phyloP scores from a whole-genome alignment of 1,140 invertebrate genomes.

The Drosophila sturtevanti region DNA sequence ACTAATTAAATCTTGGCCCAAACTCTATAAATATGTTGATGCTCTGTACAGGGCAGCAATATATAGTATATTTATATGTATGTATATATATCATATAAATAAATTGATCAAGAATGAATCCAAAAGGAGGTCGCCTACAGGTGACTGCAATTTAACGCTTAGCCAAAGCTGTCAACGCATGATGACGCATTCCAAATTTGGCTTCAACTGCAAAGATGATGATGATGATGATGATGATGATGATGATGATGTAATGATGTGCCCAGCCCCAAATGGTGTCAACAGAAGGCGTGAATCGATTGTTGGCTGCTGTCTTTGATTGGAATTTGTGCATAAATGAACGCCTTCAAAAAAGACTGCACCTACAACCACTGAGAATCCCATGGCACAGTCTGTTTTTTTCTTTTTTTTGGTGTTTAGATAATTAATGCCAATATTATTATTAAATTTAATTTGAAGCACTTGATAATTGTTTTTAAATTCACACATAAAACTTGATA shows the following conservation, averaged over 20 bases:
- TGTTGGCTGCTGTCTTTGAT: constrained; percentile 34
- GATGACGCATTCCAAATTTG: constrained; percentile 56
- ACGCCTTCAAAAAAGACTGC: constrained; percentile 32
- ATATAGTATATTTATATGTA: constrained; percentile 14
- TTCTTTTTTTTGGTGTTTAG: too few species aligned
- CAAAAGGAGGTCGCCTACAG: constrained; percentile 58
- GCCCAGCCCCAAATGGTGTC: constrained; percentile 15
- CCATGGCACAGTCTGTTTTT: constrained; percentile 19
- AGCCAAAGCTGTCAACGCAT: constrained; percentile 57
- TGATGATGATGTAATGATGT: constrained; percentile 5
- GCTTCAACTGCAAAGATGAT: constrained; percentile 39
- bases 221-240: constrained; percentile 33
- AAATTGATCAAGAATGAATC: constrained; percentile 44
- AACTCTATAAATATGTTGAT: constrained; percentile 29
- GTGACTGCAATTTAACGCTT: constrained; percentile 60
- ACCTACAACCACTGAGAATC: constrained; percentile 34
- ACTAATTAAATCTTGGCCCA: constrained; percentile 76
- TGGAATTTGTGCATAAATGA: constrained; percentile 59
- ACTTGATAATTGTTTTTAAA: too few species aligned
- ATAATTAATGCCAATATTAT: background rate
- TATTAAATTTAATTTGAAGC: background rate
- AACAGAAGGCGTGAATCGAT: constrained; percentile 26
- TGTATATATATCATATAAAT: constrained; percentile 19
- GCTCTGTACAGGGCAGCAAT: constrained; percentile 30
- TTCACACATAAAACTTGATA: too few species aligned